Percentiles rank a stretch among this genome's conserved stretches.
phyloP scores from a whole-genome alignment of 1,140 invertebrate genomes.

The Drosophila sp. region DNA sequence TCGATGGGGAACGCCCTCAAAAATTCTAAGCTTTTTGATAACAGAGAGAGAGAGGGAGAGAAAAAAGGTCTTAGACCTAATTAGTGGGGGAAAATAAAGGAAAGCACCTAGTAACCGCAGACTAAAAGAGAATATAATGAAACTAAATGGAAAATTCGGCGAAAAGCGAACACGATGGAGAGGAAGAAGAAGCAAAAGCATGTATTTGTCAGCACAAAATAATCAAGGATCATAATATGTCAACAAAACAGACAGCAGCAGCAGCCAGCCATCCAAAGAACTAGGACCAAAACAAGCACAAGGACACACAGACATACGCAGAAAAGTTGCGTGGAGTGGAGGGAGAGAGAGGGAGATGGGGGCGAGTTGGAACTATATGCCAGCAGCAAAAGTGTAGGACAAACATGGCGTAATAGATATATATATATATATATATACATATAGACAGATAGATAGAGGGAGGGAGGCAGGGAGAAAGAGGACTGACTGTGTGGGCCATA shows the following conservation, averaged over 20 bases:
- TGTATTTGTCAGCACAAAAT: slow-evolving; percentile 81
- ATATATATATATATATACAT: background rate
- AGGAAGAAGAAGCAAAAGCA: slow-evolving; percentile 63
- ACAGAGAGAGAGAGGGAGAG: background rate
- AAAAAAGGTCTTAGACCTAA: slow-evolving; percentile 31
- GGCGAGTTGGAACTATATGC: slow-evolving; percentile 61
- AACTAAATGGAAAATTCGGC: slow-evolving; percentile 27
- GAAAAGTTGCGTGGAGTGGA: slow-evolving; percentile 43
- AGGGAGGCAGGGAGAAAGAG: slow-evolving; percentile 4
- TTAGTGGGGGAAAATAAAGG: slow-evolving; percentile 25
- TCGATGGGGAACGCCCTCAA: slow-evolving; percentile 30
- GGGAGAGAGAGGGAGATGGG: slow-evolving; percentile 14
- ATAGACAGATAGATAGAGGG: slow-evolving; percentile 1
- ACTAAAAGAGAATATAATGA: slow-evolving; percentile 9
- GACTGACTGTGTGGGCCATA: background rate
- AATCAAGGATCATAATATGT: slow-evolving; percentile 81
- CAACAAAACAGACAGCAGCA: slow-evolving; percentile 53
- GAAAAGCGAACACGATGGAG: slow-evolving; percentile 22
- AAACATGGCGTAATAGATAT: slow-evolving; percentile 74
- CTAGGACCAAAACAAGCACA: slow-evolving; percentile 63
- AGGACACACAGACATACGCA: slow-evolving; percentile 60
- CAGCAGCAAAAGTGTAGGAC: slow-evolving; percentile 69
- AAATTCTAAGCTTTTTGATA: slow-evolving; percentile 42
- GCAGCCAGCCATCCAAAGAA: slow-evolving; percentile 1
- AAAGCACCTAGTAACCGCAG: slow-evolving; percentile 23